Evolutionary conservation across 1,140 invertebrate genomes (phyloP).

Genomic region (Colletes latitarsis): DNA sequence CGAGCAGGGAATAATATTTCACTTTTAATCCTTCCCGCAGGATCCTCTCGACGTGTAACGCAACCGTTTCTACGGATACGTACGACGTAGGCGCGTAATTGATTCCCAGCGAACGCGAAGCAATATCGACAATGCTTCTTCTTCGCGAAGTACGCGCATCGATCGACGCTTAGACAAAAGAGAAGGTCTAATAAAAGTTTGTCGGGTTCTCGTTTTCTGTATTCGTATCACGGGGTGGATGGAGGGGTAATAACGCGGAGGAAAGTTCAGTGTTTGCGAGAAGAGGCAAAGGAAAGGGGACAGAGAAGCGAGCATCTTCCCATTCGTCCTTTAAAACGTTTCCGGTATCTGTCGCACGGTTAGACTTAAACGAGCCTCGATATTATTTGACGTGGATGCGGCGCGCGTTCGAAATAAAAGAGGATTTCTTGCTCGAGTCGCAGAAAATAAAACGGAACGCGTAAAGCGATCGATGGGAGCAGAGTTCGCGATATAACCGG

Average conservation of each 20-base stretch:
- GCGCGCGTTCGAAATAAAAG: too few species aligned
- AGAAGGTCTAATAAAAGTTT: slow-evolving; percentile 46
- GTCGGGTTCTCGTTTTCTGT: slow-evolving; percentile 2
- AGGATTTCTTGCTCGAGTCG: too few species aligned
- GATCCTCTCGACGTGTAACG: neutral
- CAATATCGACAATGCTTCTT: too few species aligned
- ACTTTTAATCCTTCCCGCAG: neutral
- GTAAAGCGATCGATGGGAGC: neutral
- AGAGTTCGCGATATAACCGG: too few species aligned
- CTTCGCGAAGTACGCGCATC: too few species aligned
- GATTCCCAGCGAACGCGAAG: neutral
- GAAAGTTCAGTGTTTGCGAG: neutral
- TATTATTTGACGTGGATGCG: neutral
- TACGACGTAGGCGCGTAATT: neutral
- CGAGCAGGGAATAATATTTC: slow-evolving; percentile 9
- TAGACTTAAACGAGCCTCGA: neutral
- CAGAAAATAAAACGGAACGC: too few species aligned
- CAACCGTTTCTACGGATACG: neutral
- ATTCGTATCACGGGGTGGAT: slow-evolving; percentile 1
- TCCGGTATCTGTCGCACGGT: neutral
- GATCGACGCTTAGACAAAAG: slow-evolving; percentile 19
- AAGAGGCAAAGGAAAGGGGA: neutral
- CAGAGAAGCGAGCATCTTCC: neutral
- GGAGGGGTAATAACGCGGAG: slow-evolving; percentile 6
- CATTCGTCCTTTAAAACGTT: neutral